A percentile compares a stretch with the other conserved stretches of the same genome.
Evolutionary conservation across 2,797 vertebrate genomes (phyloP).

Genomic region (Sebastes hubbsi): DNA sequence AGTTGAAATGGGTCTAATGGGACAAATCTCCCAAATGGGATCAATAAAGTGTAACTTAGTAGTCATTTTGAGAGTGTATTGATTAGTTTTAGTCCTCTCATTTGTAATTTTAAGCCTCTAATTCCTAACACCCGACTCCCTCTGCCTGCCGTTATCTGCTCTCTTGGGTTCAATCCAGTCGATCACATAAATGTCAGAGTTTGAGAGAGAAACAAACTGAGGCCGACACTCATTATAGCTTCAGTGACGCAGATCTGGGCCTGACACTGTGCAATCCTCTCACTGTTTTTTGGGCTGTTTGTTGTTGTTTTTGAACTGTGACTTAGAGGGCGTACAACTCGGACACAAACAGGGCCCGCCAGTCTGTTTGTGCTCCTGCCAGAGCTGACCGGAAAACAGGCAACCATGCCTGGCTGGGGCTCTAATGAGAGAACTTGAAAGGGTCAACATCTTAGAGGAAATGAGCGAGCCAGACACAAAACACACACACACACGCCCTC

Average conservation of each 20-base stretch:
- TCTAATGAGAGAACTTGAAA: constrained; percentile 52
- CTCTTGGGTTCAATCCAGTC: constrained; percentile 8
- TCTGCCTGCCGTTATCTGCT: not conserved
- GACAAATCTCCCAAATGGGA: not conserved
- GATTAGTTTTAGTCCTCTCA: not conserved
- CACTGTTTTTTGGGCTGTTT: constrained; percentile 1
- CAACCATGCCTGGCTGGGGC: constrained; percentile 27
- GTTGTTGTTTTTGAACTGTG: constrained; percentile 32
- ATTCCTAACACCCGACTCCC: not conserved
- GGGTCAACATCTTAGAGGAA: constrained; percentile 12
- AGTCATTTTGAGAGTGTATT: not conserved
- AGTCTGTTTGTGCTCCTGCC: constrained; percentile 41
- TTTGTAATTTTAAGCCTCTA: not conserved
- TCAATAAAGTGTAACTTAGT: not conserved
- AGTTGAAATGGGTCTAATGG: not conserved
- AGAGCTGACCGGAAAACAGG: constrained; percentile 38
- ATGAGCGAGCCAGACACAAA: not conserved
- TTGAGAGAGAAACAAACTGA: not conserved
- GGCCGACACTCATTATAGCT: constrained; percentile 11
- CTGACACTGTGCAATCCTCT: not conserved
- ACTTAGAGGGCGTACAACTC: constrained; percentile 8
- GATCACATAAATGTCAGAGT: not conserved
- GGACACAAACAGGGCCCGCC: constrained; percentile 19
- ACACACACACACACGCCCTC: not conserved
- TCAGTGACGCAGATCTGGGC: constrained; percentile 6